These are phyloP conservation scores for Lasioglossum morio DNA, from an alignment of 2,888 invertebrate genomes.

Conservation along the genomic window DNA sequence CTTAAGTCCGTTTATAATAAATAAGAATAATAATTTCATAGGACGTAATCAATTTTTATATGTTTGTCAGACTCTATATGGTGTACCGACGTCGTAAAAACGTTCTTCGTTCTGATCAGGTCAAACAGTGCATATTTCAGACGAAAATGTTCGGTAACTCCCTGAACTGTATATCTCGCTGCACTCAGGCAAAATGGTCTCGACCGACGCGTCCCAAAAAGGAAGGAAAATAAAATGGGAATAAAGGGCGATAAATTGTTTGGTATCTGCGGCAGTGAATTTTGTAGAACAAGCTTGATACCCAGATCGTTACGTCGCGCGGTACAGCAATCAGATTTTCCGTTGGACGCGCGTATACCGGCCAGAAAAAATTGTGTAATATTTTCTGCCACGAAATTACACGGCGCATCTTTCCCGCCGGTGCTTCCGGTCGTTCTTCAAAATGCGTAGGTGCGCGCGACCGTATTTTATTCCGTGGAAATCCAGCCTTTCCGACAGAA, in stretches of 20 bases:
- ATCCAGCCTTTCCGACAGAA: constrained; percentile 16
- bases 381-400: neutral
- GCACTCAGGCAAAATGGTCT: neutral
- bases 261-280: neutral
- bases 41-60: no score
- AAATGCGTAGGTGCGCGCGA: neutral
- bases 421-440: neutral
- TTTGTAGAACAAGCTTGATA: neutral
- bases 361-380: neutral
- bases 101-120: no score
- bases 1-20: no score
- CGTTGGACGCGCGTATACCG: neutral
- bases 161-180: neutral
- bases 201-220: neutral
- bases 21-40: no score
- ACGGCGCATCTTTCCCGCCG: neutral
- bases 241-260: neutral
- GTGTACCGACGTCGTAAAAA: no score
- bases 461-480: neutral
- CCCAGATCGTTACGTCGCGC: neutral
- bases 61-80: no score
- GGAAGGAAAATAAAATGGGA: neutral
- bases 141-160: neutral
- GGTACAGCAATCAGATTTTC: neutral
- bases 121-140: no score